These are phyloP conservation scores for Nebria ingens DNA, from an alignment of 1,140 invertebrate species.

Conservation along the genomic window DNA sequence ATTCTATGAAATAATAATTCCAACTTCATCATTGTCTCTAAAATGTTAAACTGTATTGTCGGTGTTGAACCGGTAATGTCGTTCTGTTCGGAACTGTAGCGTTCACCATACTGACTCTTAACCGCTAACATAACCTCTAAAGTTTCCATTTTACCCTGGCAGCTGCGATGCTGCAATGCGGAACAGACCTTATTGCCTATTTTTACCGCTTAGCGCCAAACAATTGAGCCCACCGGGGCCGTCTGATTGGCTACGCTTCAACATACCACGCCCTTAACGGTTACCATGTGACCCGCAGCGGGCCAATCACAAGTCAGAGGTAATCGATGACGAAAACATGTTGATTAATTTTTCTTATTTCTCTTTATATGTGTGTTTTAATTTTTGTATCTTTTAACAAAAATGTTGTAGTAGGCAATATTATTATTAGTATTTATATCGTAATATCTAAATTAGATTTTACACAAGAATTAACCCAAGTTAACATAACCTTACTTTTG, in stretches of 20 bases:
- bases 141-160: background rate
- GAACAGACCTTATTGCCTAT: constrained; percentile 5
- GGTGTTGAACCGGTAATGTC: too few relatives aligned
- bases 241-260: background rate
- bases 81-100: background rate
- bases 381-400: too few relatives aligned
- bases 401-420: too few relatives aligned
- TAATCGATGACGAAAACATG: constrained; percentile 3
- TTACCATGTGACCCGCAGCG: background rate
- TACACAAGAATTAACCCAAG: too few relatives aligned
- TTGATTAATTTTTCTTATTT: background rate
- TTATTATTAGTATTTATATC: too few relatives aligned
- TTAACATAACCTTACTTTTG: too few relatives aligned
- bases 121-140: background rate
- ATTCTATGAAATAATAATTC: too few relatives aligned
- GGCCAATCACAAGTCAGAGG: background rate
- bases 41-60: too few relatives aligned
- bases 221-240: background rate
- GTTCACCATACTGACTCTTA: background rate
- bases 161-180: constrained; percentile 5
- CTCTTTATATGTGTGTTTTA: too few relatives aligned
- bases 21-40: too few relatives aligned
- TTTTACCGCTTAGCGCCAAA: constrained; percentile 3
- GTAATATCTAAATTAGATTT: too few relatives aligned
- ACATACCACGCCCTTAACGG: background rate